Percentiles rank a stretch among this genome's conserved stretches.
Evolutionary conservation across 2,797 vertebrate species (phyloP).

Genomic region (Limosa lapponica): DNA sequence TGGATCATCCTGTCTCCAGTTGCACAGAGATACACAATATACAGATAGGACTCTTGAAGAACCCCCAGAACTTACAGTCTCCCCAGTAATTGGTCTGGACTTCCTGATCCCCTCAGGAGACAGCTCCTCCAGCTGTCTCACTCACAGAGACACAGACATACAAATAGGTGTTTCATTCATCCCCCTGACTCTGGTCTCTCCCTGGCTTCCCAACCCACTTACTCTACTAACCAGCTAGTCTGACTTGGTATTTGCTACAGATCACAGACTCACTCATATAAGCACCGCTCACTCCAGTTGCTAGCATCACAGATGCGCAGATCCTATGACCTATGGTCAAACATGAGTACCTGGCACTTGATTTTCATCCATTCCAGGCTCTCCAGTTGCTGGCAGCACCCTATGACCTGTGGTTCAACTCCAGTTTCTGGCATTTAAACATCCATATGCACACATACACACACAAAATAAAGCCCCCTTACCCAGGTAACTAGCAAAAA

Average conservation of each 20-base stretch:
- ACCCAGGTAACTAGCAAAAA: not conserved
- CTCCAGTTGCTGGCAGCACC: not conserved
- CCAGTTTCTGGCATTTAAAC: not conserved
- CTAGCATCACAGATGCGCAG: not conserved
- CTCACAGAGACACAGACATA: not conserved
- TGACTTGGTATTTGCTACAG: not conserved
- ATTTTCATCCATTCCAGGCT: not conserved
- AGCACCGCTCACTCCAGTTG: not conserved
- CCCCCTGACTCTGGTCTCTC: not conserved
- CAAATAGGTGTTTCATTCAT: not conserved
- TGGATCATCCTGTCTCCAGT: fast-evolving
- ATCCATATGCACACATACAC: not conserved
- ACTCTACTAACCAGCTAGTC: not conserved
- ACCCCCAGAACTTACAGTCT: not conserved
- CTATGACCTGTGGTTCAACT: not conserved
- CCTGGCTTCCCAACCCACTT: not conserved
- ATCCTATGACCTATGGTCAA: not conserved
- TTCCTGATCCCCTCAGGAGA: not conserved
- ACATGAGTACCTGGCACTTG: not conserved
- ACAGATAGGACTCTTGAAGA: not conserved
- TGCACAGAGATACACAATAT: not conserved
- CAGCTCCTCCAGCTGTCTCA: not conserved
- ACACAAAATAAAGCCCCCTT: not conserved
- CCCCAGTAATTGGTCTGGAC: not conserved
- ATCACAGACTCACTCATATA: not conserved